Percentiles rank a stretch among this genome's conserved stretches.
These are phyloP conservation scores for Drosophila nigrodunni DNA, from an alignment of 1,140 invertebrate species.

Conservation along the genomic window DNA sequence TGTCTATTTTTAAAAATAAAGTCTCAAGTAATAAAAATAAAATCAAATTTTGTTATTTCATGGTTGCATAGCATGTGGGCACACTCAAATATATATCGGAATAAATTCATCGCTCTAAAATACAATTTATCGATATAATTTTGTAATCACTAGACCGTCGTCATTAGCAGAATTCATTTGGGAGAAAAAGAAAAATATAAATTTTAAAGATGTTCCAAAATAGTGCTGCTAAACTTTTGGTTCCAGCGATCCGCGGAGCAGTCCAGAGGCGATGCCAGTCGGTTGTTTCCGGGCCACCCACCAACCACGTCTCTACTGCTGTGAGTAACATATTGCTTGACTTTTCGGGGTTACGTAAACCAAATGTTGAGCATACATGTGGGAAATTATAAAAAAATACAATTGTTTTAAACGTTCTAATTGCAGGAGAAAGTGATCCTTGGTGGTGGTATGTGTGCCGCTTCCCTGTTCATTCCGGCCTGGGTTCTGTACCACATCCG, in stretches of 20 bases:
- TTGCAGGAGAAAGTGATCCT: conserved; percentile 80
- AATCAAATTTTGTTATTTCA: neutral
- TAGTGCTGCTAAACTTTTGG: conserved; percentile 77
- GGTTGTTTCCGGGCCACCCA: conserved; percentile 78
- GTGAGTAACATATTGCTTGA: conserved; percentile 64
- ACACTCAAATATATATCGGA: neutral
- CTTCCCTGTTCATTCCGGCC: conserved; percentile 73
- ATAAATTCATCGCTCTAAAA: neutral
- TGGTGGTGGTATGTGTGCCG: conserved; percentile 77
- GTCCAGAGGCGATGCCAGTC: conserved; percentile 77
- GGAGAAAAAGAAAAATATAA: conserved; percentile 16
- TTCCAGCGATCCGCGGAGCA: conserved; percentile 75
- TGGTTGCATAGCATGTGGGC: neutral
- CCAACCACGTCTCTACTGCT: conserved; percentile 69
- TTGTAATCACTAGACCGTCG: conserved; percentile 26
- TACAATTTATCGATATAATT: conserved; percentile 7
- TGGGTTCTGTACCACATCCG: conserved; percentile 83
- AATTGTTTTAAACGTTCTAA: conserved; percentile 5
- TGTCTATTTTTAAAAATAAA: no score
- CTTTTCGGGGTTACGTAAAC: conserved; percentile 76
- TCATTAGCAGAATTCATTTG: conserved; percentile 52
- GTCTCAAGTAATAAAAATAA: no score
- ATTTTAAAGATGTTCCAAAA: conserved; percentile 77
- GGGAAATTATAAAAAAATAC: neutral
- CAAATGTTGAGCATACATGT: conserved; percentile 17